phyloP scores from a whole-genome alignment of 2,797 vertebrate genomes.

The Nothura maculosa region DNA sequence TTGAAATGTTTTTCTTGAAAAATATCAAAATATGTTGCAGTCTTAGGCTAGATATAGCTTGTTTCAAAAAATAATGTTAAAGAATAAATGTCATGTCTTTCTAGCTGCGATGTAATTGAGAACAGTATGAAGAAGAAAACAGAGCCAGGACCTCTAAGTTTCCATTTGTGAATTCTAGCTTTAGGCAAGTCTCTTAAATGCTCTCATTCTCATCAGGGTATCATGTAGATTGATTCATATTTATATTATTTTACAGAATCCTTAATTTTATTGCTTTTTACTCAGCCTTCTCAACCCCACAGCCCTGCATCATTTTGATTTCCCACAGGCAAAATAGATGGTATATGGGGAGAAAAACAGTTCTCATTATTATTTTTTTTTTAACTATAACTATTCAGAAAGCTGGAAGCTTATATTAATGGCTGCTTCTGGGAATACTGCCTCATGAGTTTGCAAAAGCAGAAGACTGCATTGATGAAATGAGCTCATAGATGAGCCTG shows the following conservation, averaged over 20 bases:
- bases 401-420: background rate
- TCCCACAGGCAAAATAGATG: background rate
- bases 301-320: background rate
- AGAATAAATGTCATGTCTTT: background rate
- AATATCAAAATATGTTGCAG: fast-evolving
- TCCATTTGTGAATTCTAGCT: background rate
- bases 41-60: background rate
- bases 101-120: fast-evolving
- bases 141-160: background rate
- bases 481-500: background rate
- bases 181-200: background rate
- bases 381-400: background rate
- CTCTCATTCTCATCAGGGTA: background rate
- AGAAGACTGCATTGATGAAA: background rate
- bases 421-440: background rate
- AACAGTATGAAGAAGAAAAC: background rate
- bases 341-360: background rate
- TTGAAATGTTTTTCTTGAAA: background rate
- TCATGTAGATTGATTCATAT: background rate
- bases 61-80: too few relatives aligned
- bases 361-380: background rate
- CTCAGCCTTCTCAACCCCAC: background rate
- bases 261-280: background rate
- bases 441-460: background rate
- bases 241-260: background rate